phyloP scores from a whole-genome alignment of 1,140 invertebrate genomes.

The Stratiolaelaps scimitus region DNA sequence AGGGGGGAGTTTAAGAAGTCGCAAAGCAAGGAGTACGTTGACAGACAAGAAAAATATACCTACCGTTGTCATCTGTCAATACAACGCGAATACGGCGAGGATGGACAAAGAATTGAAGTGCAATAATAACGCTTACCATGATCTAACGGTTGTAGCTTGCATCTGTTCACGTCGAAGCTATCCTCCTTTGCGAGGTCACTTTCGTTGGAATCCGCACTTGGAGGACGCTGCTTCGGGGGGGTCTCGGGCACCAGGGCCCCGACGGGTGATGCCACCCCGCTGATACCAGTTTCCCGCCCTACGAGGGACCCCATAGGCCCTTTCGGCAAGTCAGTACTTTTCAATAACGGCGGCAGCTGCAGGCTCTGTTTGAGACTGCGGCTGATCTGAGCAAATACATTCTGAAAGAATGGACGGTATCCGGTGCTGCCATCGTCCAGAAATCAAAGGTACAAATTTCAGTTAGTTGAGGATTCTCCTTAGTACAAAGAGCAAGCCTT shows the following conservation, averaged over 20 bases:
- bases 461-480: too few relatives aligned
- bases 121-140: neutral
- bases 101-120: too few relatives aligned
- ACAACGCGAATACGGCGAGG: too few relatives aligned
- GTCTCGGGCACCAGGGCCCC: neutral
- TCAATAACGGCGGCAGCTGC: slow-evolving; percentile 7
- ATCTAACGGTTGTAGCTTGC: slow-evolving; percentile 20
- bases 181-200: slow-evolving; percentile 23
- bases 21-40: too few relatives aligned
- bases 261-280: too few relatives aligned
- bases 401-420: slow-evolving; percentile 29
- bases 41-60: too few relatives aligned
- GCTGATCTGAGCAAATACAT: slow-evolving; percentile 21
- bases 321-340: neutral
- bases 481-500: too few relatives aligned
- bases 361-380: slow-evolving; percentile 23
- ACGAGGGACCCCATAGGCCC: too few relatives aligned
- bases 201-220: slow-evolving; percentile 16
- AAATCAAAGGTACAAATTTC: too few relatives aligned
- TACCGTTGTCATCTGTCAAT: too few relatives aligned
- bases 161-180: slow-evolving; percentile 11
- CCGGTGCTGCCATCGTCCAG: slow-evolving; percentile 5
- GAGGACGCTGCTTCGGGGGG: neutral
- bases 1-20: too few relatives aligned
- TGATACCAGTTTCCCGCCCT: too few relatives aligned